Base-by-base conservation (phyloP, 1,140 invertebrate species). In the Lordiphosa collinella region DNA sequence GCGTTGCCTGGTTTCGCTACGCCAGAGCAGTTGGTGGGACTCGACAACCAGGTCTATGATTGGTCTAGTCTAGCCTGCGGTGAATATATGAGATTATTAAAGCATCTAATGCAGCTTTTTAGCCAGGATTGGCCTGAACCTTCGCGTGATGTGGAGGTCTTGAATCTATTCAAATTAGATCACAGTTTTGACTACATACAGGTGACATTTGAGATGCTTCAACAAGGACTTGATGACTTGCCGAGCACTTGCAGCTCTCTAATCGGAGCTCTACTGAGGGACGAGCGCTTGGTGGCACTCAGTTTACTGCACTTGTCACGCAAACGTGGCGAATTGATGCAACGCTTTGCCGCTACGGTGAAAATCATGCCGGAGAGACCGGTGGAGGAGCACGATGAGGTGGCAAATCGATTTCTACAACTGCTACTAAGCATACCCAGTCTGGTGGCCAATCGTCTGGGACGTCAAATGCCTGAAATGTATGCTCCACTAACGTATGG, bases 401-500 rank as follows among this genome's bases (percentile, higher is more conserved):
- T 58, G 10, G 47, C 58, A 3, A 51, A 91, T 32, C 89, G 88
- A 22, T 91, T 90, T 11, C 88, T 94, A 0, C 93, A 94, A 73
- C 72, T 92, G 18, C 52, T 95, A 34, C 86, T 92, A 0, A 93
- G 93, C 1, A 62, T 95, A 41, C 94, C 94, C 0, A 92, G 90
- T 64, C 88, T 92, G 59, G 88, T 95, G 1, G 93, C 93, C 3
- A 96, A 95, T 82, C 91, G 90, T 61, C 57, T 93, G 6, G 76
- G 92, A 37, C 88, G 79, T 1, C 88, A 92, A 36, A 87, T 92
- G 1, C 91, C 92, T 0, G 88, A 91, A 32, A 89, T 90, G n/a
- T 95, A 94, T 78, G 84, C 89, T 0, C 86, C 90, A 0, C 88
- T 91, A n/a, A 89, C 90, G 12, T 95, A 91, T 82, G 88, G 91